These are phyloP conservation scores for Lydus trimaculatus DNA, from an alignment of 2,888 invertebrate species.

Conservation along the genomic window DNA sequence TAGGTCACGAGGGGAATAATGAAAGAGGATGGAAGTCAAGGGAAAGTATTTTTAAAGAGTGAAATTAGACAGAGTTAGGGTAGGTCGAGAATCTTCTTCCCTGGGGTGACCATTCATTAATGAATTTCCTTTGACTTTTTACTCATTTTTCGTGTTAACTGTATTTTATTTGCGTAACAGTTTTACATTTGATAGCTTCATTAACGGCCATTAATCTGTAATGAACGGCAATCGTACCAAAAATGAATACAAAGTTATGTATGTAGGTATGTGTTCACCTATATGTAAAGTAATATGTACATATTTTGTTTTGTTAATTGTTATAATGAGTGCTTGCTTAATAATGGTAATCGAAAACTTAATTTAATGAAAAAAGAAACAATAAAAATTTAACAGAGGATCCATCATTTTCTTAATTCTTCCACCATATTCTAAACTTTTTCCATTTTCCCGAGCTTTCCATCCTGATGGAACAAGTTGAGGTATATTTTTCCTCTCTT, in stretches of 20 bases:
- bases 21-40: conserved; percentile 58
- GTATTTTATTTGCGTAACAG: neutral
- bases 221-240: neutral
- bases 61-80: conserved; percentile 60
- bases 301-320: neutral
- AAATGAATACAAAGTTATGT: neutral
- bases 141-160: neutral
- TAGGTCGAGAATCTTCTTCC: conserved; percentile 54
- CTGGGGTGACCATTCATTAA: conserved; percentile 46
- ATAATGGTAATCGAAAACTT: neutral
- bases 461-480: neutral
- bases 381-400: conserved; percentile 6
- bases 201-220: neutral
- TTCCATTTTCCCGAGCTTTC: conserved; percentile 14
- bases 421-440: conserved; percentile 12
- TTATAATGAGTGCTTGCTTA: too few relatives aligned
- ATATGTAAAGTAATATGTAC: neutral
- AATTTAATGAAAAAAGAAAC: neutral
- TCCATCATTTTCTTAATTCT: conserved; percentile 14
- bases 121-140: conserved; percentile 19
- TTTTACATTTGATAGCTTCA: neutral
- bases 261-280: neutral
- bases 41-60: conserved; percentile 61
- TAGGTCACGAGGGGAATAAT: conserved; percentile 60
- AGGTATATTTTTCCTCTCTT: conserved; percentile 25